Evolutionary conservation across 2,113 vertebrate species (phyloP).

Genomic region (Rhineura floridana): DNA sequence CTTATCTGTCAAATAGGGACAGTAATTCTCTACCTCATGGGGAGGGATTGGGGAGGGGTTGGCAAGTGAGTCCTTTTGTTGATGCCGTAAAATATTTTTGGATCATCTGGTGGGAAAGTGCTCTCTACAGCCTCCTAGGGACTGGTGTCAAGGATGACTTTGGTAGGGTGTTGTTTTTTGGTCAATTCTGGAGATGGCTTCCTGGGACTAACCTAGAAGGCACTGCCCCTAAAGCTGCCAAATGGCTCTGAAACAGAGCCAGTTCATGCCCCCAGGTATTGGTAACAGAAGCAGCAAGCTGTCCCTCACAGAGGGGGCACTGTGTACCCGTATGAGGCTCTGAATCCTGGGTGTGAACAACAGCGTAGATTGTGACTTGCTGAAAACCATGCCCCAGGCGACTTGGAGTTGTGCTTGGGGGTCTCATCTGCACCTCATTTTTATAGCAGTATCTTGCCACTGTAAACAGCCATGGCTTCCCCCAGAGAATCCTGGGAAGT

Average conservation of each 20-base stretch:
- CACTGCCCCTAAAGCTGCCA: not conserved
- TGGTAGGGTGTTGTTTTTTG: not conserved
- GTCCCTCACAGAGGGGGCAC: not conserved
- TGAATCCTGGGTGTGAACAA: not conserved
- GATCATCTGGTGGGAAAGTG: constrained; percentile 60
- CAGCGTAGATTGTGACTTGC: constrained; percentile 23
- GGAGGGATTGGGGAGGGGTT: constrained; percentile 37
- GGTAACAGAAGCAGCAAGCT: not conserved
- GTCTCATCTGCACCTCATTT: too few relatives aligned
- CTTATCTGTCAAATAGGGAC: constrained; percentile 61
- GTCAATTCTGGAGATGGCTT: not conserved
- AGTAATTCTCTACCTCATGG: constrained; percentile 67
- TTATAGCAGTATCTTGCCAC: too few relatives aligned
- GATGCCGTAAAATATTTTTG: constrained; percentile 56
- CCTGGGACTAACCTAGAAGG: constrained; percentile 31
- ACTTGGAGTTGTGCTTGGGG: constrained; percentile 34
- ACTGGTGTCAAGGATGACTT: constrained; percentile 54
- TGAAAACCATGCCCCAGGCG: constrained; percentile 15
- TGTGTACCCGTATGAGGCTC: not conserved
- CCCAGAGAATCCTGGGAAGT: too few relatives aligned
- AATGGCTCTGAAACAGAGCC: not conserved
- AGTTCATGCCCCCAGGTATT: not conserved
- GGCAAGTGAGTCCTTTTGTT: constrained; percentile 59
- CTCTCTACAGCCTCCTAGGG: constrained; percentile 49
- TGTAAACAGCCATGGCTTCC: too few relatives aligned